phyloP scores from a whole-genome alignment of 2,888 invertebrate genomes.

The Entomobrya proxima region DNA sequence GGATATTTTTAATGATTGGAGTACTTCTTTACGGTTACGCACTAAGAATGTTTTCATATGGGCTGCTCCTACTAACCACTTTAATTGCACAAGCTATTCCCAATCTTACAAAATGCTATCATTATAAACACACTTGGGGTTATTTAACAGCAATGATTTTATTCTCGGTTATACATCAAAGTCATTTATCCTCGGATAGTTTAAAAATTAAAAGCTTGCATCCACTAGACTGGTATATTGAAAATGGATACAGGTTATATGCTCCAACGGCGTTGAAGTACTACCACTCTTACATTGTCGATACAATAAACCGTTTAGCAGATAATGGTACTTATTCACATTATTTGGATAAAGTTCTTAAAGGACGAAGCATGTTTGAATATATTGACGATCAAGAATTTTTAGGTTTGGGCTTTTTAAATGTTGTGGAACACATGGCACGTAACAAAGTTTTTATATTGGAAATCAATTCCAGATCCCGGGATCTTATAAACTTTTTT shows the following conservation, averaged over 20 bases:
- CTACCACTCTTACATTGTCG: too few relatives aligned
- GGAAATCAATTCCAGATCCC: neutral
- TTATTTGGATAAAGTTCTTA: neutral
- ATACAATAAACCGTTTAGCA: neutral
- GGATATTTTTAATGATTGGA: neutral
- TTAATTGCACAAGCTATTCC: neutral
- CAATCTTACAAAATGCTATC: neutral
- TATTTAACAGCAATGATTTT: neutral
- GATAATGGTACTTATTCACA: neutral
- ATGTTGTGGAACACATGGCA: neutral
- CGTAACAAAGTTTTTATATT: neutral
- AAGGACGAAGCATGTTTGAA: too few relatives aligned
- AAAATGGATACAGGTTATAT: neutral
- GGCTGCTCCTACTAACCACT: neutral
- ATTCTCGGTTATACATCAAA: neutral
- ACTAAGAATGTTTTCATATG: neutral
- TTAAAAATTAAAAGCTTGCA: neutral
- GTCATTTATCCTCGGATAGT: neutral
- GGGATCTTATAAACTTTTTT: neutral
- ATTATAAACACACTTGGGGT: neutral
- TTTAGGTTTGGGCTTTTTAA: neutral
- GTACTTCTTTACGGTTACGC: neutral
- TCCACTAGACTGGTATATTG: neutral
- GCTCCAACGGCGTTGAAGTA: neutral
- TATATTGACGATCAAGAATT: neutral